These are phyloP conservation scores for Sinhomidia bicolor DNA, from an alignment of 2,888 invertebrate species.

Conservation along the genomic window DNA sequence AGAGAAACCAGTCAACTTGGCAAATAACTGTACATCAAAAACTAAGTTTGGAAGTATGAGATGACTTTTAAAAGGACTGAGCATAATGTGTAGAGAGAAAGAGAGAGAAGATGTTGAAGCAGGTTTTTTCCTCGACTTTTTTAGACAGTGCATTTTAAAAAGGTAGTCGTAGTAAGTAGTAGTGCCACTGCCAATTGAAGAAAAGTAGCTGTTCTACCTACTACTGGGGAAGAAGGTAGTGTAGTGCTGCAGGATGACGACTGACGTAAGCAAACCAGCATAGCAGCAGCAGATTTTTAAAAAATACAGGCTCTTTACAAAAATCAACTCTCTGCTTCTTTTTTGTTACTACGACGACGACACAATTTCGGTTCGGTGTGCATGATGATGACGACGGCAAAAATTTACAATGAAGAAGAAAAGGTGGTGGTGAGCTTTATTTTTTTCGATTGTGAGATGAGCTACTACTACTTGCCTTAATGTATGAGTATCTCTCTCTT, in stretches of 20 bases:
- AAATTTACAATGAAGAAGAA: neutral
- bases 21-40: conserved; percentile 61
- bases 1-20: conserved; percentile 59
- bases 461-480: neutral
- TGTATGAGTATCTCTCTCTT: neutral
- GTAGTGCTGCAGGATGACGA: neutral
- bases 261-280: conserved; percentile 44
- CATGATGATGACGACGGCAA: neutral
- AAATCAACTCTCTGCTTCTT: neutral
- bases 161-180: neutral
- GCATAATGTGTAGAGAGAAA: neutral
- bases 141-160: neutral
- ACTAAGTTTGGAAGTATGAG: conserved; percentile 54
- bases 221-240: neutral
- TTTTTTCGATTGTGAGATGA: too few relatives aligned
- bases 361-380: conserved; percentile 40
- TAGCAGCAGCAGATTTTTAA: neutral
- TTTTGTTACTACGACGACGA: neutral
- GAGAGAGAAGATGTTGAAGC: conserved; percentile 49
- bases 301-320: neutral
- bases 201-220: conserved; percentile 23
- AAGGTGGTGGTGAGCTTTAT: neutral
- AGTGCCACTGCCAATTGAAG: conserved; percentile 41
- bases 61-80: conserved; percentile 42
- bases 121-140: conserved; percentile 45